Conservation (phyloP, 2,797 vertebrate genomes). For the Acanthurus tractus region DNA sequence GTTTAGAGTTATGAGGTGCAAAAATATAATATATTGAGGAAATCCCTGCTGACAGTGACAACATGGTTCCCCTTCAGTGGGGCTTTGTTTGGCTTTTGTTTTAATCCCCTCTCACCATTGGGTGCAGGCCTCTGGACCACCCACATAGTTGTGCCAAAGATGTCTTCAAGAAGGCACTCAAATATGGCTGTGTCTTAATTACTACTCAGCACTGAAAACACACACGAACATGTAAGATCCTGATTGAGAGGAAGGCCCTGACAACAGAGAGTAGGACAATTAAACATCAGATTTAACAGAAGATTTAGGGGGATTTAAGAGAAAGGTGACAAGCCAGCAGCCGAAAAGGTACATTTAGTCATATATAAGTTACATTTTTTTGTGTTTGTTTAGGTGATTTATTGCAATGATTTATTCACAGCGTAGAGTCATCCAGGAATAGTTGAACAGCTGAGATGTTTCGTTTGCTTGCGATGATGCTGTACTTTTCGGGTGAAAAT, state of each 20-base stretch:
- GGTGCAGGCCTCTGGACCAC: slow-evolving; percentile 83
- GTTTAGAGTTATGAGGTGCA: slow-evolving; percentile 28
- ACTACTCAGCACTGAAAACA: slow-evolving; percentile 68
- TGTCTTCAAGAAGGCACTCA: slow-evolving; percentile 77
- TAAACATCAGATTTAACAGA: slow-evolving; percentile 35
- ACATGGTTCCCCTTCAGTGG: slow-evolving; percentile 74
- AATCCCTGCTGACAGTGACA: slow-evolving; percentile 74
- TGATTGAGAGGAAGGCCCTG: slow-evolving; percentile 65
- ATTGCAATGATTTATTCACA: not conserved
- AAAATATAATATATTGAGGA: slow-evolving; percentile 55
- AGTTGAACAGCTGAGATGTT: slow-evolving; percentile 1
- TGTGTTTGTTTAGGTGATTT: slow-evolving; percentile 7
- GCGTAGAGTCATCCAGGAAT: not conserved
- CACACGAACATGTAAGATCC: slow-evolving; percentile 68
- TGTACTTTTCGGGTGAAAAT: not conserved
- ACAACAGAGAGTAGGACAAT: slow-evolving; percentile 44
- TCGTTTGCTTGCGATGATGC: not conserved
- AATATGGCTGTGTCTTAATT: slow-evolving; percentile 80
- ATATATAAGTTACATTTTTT: not conserved
- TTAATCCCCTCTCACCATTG: slow-evolving; percentile 83
- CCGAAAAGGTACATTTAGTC: slow-evolving; percentile 14
- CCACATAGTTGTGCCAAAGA: slow-evolving; percentile 79
- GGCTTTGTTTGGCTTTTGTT: slow-evolving; percentile 84
- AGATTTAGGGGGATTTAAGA: slow-evolving; percentile 41
- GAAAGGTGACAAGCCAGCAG: slow-evolving; percentile 17